These are phyloP conservation scores for Semotilus atromaculatus DNA, from an alignment of 2,797 vertebrate genomes.

Conservation along the genomic window DNA sequence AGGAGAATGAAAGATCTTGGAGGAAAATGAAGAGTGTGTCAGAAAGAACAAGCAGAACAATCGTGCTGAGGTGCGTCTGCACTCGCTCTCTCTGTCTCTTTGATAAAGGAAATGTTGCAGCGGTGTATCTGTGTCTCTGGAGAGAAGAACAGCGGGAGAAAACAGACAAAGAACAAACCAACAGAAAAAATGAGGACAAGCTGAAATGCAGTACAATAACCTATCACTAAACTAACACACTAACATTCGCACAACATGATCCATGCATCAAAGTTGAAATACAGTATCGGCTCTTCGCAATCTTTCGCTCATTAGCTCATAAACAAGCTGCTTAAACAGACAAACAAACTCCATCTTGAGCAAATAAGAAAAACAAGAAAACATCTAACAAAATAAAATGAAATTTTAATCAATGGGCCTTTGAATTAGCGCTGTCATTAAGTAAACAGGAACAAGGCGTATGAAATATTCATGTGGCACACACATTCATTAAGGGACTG, in stretches of 20 bases:
- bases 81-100: conserved; percentile 26
- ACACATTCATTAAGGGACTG: conserved; percentile 68
- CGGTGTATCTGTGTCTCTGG: conserved; percentile 71
- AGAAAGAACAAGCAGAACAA: conserved; percentile 64
- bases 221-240: conserved; percentile 30
- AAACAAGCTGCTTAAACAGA: conserved; percentile 54
- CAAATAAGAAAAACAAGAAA: conserved; percentile 71
- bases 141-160: conserved; percentile 59
- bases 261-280: not conserved
- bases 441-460: conserved; percentile 75
- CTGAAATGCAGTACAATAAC: conserved; percentile 31
- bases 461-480: conserved; percentile 77
- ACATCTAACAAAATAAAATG: conserved; percentile 71
- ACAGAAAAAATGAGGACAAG: conserved; percentile 74
- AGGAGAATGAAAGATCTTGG: conserved; percentile 31
- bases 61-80: conserved; percentile 23
- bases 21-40: conserved; percentile 56
- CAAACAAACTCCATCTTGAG: conserved; percentile 54
- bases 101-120: conserved; percentile 66
- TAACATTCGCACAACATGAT: not conserved
- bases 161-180: conserved; percentile 68
- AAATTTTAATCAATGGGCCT: conserved; percentile 75
- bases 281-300: not conserved
- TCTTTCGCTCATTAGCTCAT: not conserved
- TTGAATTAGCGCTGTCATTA: conserved; percentile 75